phyloP scores from a whole-genome alignment of 2,113 vertebrate genomes.

The Arenaria interpres region DNA sequence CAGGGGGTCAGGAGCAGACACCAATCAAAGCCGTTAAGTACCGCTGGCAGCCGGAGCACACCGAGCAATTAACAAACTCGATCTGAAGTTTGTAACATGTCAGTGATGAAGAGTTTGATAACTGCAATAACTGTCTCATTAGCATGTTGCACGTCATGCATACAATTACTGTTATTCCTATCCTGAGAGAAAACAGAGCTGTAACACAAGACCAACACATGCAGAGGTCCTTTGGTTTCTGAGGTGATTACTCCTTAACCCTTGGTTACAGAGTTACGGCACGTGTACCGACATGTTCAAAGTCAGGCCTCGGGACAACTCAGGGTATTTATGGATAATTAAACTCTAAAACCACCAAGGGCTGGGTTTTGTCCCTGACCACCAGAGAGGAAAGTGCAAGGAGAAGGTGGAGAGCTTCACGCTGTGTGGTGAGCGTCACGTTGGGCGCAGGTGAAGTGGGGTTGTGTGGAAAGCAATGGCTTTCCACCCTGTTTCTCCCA shows the following conservation, averaged over 20 bases:
- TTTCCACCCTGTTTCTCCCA: neutral
- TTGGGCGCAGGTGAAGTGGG: neutral
- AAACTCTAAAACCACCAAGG: neutral
- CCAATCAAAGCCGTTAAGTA: neutral
- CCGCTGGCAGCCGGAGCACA: neutral
- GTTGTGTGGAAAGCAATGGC: neutral
- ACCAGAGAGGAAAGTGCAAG: neutral
- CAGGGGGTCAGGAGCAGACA: neutral
- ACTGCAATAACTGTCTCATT: neutral
- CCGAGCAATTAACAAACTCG: constrained; percentile 7
- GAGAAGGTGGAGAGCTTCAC: neutral
- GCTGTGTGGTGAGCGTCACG: rapidly evolving
- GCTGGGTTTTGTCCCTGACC: neutral
- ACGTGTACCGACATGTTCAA: neutral
- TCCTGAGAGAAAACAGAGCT: neutral
- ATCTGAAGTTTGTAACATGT: neutral
- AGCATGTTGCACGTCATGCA: neutral
- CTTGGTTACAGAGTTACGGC: neutral
- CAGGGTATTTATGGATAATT: neutral
- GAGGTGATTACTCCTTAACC: neutral
- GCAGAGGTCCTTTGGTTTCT: neutral
- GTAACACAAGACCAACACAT: neutral
- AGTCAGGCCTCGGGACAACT: neutral
- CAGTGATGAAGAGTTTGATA: neutral
- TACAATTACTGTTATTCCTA: neutral